A percentile compares a stretch with the other conserved stretches of the same genome.
These are phyloP conservation scores for Marcusenius ussheri DNA, from an alignment of 2,113 vertebrate species.

Conservation along the genomic window DNA sequence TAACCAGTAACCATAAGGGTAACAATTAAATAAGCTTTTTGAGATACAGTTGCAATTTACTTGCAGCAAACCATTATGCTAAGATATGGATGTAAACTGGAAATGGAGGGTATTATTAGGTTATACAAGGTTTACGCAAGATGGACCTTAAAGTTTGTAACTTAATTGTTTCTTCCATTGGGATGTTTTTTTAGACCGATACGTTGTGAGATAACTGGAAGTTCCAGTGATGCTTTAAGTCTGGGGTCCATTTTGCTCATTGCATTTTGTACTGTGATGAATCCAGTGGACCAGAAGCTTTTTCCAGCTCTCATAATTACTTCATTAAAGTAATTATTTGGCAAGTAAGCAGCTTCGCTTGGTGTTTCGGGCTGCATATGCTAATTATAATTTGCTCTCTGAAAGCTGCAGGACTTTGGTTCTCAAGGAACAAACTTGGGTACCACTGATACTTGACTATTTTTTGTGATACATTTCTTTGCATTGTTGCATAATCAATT, in stretches of 20 bases:
- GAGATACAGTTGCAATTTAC: not conserved
- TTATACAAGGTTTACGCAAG: not conserved
- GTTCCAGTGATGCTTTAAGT: not conserved
- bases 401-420: not conserved
- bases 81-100: not conserved
- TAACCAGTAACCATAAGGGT: not conserved
- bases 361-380: not conserved
- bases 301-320: not conserved
- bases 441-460: not conserved
- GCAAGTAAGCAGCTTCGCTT: not conserved
- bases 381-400: not conserved
- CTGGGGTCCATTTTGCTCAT: not conserved
- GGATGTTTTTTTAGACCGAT: not conserved
- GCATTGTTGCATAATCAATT: too few relatives aligned
- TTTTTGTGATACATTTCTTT: too few relatives aligned
- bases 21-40: not conserved
- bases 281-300: not conserved
- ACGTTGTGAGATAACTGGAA: not conserved
- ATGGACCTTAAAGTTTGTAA: not conserved
- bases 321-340: not conserved
- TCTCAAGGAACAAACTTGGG: not conserved
- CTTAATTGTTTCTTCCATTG: not conserved
- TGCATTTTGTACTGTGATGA: not conserved
- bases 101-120: not conserved
- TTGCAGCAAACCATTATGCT: not conserved